Conservation (phyloP, 2,797 vertebrate species). For the Xenops minutus region DNA sequence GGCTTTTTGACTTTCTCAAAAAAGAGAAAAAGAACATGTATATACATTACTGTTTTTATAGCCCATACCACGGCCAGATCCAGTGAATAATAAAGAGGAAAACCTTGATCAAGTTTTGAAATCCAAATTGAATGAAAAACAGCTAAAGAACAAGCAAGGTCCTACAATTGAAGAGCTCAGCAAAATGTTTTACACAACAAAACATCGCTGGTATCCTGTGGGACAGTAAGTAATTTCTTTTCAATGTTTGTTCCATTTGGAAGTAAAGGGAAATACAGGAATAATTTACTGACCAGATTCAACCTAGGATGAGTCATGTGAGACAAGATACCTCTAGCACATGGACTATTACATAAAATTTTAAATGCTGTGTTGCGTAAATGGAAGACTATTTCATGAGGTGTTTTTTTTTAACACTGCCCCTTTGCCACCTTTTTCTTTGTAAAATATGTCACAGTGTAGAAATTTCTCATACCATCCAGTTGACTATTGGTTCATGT, state of each 20-base stretch:
- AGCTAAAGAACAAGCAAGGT: slow-evolving; percentile 66
- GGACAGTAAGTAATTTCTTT: slow-evolving; percentile 87
- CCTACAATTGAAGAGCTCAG: slow-evolving; percentile 90
- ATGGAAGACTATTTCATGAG: neutral
- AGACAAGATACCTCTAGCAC: neutral
- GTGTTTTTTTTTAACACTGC: neutral
- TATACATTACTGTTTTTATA: slow-evolving; percentile 59
- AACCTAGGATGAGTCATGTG: neutral
- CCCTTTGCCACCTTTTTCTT: neutral
- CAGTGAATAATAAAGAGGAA: slow-evolving; percentile 79
- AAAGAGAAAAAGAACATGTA: neutral
- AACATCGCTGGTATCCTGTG: slow-evolving; percentile 91
- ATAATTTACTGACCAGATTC: neutral
- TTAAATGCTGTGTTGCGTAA: neutral
- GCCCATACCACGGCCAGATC: slow-evolving; percentile 84
- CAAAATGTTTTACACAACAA: slow-evolving; percentile 96
- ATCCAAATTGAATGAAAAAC: slow-evolving; percentile 78
- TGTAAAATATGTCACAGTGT: neutral
- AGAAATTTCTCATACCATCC: neutral
- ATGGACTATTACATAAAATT: neutral
- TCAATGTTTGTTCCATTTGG: neutral
- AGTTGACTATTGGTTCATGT: neutral
- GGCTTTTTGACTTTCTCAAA: neutral
- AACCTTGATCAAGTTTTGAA: slow-evolving; percentile 90
- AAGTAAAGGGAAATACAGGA: neutral